phyloP scores from a whole-genome alignment of 2,888 invertebrate genomes.

The Drosophila borborema region DNA sequence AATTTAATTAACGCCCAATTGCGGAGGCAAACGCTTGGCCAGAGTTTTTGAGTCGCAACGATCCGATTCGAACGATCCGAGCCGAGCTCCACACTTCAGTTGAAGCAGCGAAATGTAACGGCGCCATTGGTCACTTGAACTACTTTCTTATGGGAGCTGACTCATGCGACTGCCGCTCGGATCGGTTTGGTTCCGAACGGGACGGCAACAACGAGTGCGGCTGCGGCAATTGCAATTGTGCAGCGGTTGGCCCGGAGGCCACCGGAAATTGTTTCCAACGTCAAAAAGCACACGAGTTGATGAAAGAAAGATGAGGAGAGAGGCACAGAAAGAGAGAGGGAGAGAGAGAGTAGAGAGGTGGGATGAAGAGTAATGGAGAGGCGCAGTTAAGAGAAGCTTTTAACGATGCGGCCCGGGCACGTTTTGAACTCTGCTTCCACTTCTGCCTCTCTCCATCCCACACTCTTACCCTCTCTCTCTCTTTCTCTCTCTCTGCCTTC shows the following conservation, averaged over 20 bases:
- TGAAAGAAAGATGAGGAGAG: neutral
- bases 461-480: neutral
- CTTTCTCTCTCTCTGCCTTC: neutral
- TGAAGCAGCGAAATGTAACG: constrained; percentile 76
- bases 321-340: neutral
- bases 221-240: constrained; percentile 57
- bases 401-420: constrained; percentile 71
- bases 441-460: constrained; percentile 18
- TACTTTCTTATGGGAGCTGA: constrained; percentile 67
- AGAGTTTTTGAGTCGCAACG: neutral
- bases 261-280: constrained; percentile 66
- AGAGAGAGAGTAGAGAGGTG: neutral
- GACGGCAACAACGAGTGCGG: constrained; percentile 2
- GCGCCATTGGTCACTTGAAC: constrained; percentile 78
- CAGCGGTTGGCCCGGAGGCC: constrained; percentile 58
- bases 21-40: constrained; percentile 32
- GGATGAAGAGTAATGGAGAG: neutral
- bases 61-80: constrained; percentile 10
- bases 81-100: constrained; percentile 51
- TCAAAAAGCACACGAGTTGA: constrained; percentile 10
- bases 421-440: constrained; percentile 74
- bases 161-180: constrained; percentile 47
- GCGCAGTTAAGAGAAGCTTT: constrained; percentile 57
- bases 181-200: constrained; percentile 1
- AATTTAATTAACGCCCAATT: constrained; percentile 75